These are phyloP conservation scores for Sussaba pulchella DNA, from an alignment of 2,888 invertebrate genomes.

Conservation along the genomic window DNA sequence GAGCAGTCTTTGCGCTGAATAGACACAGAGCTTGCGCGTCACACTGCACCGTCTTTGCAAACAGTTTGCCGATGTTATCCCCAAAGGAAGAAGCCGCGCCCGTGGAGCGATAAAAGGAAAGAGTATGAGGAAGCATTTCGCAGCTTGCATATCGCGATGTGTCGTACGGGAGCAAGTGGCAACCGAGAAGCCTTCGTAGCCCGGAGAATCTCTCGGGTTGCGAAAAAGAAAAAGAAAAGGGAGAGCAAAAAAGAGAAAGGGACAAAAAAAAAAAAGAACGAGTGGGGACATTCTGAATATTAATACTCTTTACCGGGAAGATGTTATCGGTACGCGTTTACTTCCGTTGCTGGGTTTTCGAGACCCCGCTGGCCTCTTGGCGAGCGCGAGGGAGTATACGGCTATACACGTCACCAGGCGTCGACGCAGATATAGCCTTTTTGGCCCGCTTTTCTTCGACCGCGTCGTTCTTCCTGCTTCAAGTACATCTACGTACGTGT, in stretches of 20 bases:
- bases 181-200: constrained; percentile 54
- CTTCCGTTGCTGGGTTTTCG: constrained; percentile 67
- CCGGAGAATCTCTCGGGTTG: constrained; percentile 41
- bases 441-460: constrained; percentile 26
- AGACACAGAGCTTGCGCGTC: constrained; percentile 32
- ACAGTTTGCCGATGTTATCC: constrained; percentile 76
- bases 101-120: constrained; percentile 32
- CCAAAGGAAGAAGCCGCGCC: constrained; percentile 53
- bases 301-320: constrained; percentile 79
- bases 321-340: constrained; percentile 80
- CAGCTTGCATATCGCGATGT: constrained; percentile 45
- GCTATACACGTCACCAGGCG: neutral
- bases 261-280: constrained; percentile 30
- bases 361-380: constrained; percentile 47
- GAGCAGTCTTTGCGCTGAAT: constrained; percentile 47
- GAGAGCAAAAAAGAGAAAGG: no score
- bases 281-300: constrained; percentile 78
- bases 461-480: constrained; percentile 27
- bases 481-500: constrained; percentile 25
- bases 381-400: constrained; percentile 9
- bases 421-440: no score
- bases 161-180: constrained; percentile 23
- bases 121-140: constrained; percentile 15
- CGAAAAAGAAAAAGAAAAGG: no score
- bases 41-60: constrained; percentile 63